Percentiles rank a stretch among this genome's conserved stretches.
Evolutionary conservation across 2,797 vertebrate species (phyloP).

Genomic region (Chaetodon trifasciatus): DNA sequence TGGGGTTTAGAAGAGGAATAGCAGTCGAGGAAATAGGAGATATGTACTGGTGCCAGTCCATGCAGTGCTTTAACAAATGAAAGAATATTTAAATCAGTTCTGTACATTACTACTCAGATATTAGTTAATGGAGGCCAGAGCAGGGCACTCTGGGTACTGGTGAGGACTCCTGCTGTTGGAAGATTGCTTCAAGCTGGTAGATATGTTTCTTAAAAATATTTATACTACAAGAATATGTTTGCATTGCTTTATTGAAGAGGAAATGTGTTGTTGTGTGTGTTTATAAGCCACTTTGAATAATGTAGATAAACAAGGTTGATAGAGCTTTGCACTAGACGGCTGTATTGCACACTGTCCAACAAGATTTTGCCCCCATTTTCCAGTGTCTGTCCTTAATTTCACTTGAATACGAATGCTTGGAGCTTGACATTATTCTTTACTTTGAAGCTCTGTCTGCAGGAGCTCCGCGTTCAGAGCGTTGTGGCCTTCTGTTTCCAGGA

Average conservation of each 20-base stretch:
- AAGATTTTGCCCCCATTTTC: constrained; percentile 5
- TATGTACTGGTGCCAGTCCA: background rate
- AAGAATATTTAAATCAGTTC: background rate
- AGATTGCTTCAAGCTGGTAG: background rate
- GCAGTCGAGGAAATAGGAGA: background rate
- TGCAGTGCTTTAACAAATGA: background rate
- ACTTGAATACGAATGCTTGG: constrained; percentile 23
- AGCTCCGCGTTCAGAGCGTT: constrained; percentile 30
- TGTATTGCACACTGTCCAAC: background rate
- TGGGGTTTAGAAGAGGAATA: background rate
- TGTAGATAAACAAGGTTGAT: constrained; percentile 15
- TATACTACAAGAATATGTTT: background rate
- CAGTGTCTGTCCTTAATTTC: constrained; percentile 25
- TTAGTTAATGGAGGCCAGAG: background rate
- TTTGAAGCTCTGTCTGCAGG: constrained; percentile 32
- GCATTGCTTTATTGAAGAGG: constrained; percentile 1
- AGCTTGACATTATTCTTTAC: constrained; percentile 22
- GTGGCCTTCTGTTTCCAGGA: constrained; percentile 52
- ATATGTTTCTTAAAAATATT: background rate
- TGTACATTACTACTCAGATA: background rate
- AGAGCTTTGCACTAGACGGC: background rate
- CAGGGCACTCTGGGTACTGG: background rate
- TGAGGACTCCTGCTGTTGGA: background rate
- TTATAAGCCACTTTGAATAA: constrained; percentile 6
- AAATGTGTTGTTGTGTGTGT: constrained; percentile 11